Evolutionary conservation across 37 sponge, comb jelly and placozoan genomes (phyloP).

Genomic region (Beroe forskalii): DNA sequence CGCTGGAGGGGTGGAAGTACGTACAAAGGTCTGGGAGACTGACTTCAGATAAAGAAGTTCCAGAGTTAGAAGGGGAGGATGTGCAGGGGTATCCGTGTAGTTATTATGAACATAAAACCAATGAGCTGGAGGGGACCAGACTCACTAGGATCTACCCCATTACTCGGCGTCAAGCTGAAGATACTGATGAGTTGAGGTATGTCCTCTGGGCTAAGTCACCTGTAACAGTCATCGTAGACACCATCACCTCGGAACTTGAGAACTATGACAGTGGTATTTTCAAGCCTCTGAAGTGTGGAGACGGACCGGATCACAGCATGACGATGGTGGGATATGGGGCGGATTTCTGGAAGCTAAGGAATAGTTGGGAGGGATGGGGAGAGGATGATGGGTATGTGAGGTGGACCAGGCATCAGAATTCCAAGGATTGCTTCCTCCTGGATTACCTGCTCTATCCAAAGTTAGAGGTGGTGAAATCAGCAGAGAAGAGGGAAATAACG

Average conservation of each 20-base stretch:
- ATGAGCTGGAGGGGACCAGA: background rate
- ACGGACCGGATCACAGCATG: background rate
- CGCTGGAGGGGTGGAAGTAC: background rate
- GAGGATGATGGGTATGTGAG: background rate
- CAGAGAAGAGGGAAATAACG: background rate
- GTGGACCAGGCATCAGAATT: background rate
- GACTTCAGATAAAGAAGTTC: background rate
- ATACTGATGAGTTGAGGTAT: background rate
- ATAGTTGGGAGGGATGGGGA: background rate
- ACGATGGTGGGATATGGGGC: background rate
- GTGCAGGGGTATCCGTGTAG: background rate
- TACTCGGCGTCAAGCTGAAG: background rate
- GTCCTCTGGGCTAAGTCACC: background rate
- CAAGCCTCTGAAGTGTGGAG: background rate
- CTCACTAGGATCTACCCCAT: background rate
- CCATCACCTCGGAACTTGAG: background rate
- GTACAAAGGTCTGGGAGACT: background rate
- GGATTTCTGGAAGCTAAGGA: background rate
- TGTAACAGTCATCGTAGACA: background rate
- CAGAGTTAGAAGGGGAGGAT: background rate
- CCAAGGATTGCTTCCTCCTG: background rate
- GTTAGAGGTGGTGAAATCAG: background rate
- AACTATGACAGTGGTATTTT: background rate
- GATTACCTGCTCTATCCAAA: background rate
- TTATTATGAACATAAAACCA: background rate